Base-by-base conservation (phyloP, 2,888 invertebrate species). In the Gymnocheta viridis region DNA sequence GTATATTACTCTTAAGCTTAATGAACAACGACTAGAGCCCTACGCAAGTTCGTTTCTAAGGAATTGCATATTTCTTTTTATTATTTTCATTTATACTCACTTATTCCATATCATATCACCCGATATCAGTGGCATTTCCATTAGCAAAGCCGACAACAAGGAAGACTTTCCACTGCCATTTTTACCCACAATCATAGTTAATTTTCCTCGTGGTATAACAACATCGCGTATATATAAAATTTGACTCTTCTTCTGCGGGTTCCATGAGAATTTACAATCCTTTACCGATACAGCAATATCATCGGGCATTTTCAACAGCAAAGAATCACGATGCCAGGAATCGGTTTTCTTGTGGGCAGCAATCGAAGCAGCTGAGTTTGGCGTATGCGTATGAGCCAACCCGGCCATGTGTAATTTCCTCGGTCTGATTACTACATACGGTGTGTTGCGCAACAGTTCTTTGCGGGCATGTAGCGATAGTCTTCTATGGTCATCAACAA, bases 91-190 rank as follows among this genome's bases (percentile, higher is more conserved):
- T 14, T 10, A 4, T 82, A 90, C 92, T 93, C 90, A 95, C 95
- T 93, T 94, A 86, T 94, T 93, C 93, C 95, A 95, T 84, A 92
- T 92, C 74, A 96, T 93, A 82, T 94, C 93, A 19, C 96, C 96
- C 70, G 93, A 92, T 44, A 94, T 92, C 66, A 93, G 93, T 67
- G 94, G 94, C 95, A 96, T 96, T 92, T 97, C 97, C 73, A 96
- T 96, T 4, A 97, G 93, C 49, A 96, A 91, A 0, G 96, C 96
- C 14, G 95, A 94, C 1, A 97, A 90, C 54, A 97, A 91, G 2
- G 96, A 96, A 0, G 95, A 94, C 90, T 97, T 97, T 2, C 97
- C 97, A 82, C 95, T 94, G 9, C 96, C 96, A 67, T 96, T 96
- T 86, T 94, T 93, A 0, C 97, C 97, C 24, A 97, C 96, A 4